These are phyloP conservation scores for Ailuropoda melanoleuca DNA, from an alignment of 2,113 vertebrate genomes.

Conservation along the genomic window DNA sequence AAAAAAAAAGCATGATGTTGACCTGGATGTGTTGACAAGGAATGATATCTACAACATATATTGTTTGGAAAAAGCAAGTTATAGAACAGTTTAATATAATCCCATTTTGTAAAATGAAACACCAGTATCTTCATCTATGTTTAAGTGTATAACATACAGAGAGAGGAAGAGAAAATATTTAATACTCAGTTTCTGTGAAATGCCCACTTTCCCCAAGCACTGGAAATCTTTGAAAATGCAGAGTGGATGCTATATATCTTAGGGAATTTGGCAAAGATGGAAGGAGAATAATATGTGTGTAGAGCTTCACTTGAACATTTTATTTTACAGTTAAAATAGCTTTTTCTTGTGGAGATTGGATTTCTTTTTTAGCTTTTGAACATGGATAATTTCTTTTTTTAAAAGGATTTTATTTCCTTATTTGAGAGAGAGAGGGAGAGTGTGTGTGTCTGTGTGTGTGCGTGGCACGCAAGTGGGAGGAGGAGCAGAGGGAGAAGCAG, in stretches of 20 bases:
- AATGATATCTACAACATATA: neutral
- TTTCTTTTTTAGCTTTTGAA: slow-evolving; percentile 19
- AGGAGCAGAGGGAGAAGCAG: neutral
- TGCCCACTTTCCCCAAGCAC: neutral
- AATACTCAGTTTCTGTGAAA: slow-evolving; percentile 39
- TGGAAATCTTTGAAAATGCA: slow-evolving; percentile 43
- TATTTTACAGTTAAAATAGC: neutral
- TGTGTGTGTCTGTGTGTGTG: too few species aligned
- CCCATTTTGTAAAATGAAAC: slow-evolving; percentile 9
- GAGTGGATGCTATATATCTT: neutral
- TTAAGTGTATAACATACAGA: neutral
- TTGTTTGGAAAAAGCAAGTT: slow-evolving; percentile 43
- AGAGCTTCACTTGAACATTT: neutral
- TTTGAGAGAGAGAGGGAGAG: neutral
- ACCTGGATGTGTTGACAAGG: neutral
- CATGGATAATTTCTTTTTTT: neutral
- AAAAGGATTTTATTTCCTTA: neutral
- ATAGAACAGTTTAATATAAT: neutral
- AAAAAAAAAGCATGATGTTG: neutral
- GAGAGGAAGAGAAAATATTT: neutral
- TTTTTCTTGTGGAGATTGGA: slow-evolving; percentile 2
- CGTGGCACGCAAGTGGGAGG: neutral
- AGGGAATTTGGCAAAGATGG: neutral
- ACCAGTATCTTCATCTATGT: neutral
- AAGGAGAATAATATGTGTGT: neutral